Evolutionary conservation across 2,113 vertebrate genomes (phyloP).

Genomic region (Anser cygnoides): DNA sequence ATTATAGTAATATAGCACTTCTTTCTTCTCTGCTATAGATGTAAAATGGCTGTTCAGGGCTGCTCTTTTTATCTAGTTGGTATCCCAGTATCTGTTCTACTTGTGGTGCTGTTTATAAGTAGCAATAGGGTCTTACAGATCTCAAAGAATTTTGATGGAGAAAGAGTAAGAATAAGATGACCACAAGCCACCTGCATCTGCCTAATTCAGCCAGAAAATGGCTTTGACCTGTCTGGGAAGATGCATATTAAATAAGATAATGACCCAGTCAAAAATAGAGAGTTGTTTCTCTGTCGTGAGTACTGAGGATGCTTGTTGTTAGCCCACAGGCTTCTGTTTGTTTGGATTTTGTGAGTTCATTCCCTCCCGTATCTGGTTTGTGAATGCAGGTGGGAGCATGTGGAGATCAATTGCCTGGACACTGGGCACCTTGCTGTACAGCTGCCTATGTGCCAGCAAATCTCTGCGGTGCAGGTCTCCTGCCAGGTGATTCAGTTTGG

Average conservation of each 20-base stretch:
- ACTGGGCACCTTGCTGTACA: background rate
- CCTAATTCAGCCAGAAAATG: background rate
- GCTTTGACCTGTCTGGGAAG: background rate
- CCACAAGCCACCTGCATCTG: background rate
- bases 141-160: background rate
- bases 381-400: background rate
- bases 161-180: background rate
- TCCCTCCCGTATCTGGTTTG: background rate
- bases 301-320: background rate
- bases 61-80: background rate
- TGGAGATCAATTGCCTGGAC: background rate
- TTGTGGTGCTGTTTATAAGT: background rate
- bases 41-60: background rate
- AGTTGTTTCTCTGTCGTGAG: background rate
- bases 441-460: background rate
- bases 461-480: background rate
- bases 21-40: background rate
- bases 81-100: background rate
- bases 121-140: background rate
- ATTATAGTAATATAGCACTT: background rate
- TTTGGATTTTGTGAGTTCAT: background rate
- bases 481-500: background rate
- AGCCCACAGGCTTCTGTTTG: accelerated
- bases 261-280: background rate
- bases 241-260: background rate